Evolutionary conservation across 2,888 invertebrate species (phyloP), one percentile per base, ranked within the genome.

Genomic region (Nesidiocoris tenuis): DNA sequence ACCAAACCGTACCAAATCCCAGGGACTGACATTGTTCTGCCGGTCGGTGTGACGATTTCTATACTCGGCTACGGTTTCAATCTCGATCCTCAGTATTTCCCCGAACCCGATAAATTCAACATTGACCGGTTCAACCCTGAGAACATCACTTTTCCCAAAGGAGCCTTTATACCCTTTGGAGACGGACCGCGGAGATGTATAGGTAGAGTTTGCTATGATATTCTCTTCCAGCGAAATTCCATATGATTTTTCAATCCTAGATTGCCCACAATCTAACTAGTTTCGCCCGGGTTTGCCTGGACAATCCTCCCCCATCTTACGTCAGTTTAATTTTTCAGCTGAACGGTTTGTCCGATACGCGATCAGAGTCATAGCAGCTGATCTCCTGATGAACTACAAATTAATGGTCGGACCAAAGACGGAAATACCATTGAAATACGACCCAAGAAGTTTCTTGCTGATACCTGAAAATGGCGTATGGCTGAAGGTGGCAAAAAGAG

Each of bases 1-100:
- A 76, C 78, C 1, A 79, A 78, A 61, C 79, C 80, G 7, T 82
- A 80, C 77, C 75, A 76, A 63, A 59, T 82, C 5, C 81, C 81
- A 0, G 74, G 72, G 9, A 76, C 71, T n/a, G 74, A 75, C 56
- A 22, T 72, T 12, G 54, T 75, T 2, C 59, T 78, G 2, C 77
- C 65, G 55, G 61, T 1, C 39, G 77, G 63, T 17, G 61, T 39
- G 2, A n/a, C 64, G 0, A 59, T 76, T 16, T 3, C 23, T 1
- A 63, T 77, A 2, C 77, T 66, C 1, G 39, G 71, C 18, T 67
- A 71, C 65, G 76, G 77, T 0, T 18, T 79, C 5, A 78, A 79
- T 22, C 61, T 39, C 19, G 78, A 79, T 54, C 77, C 79, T 12
- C 59, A 78, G 21, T 67, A 76, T 23, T 79, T 77, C 19, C 79